These are phyloP conservation scores for Emys orbicularis DNA, from an alignment of 2,797 vertebrate species.

Conservation along the genomic window DNA sequence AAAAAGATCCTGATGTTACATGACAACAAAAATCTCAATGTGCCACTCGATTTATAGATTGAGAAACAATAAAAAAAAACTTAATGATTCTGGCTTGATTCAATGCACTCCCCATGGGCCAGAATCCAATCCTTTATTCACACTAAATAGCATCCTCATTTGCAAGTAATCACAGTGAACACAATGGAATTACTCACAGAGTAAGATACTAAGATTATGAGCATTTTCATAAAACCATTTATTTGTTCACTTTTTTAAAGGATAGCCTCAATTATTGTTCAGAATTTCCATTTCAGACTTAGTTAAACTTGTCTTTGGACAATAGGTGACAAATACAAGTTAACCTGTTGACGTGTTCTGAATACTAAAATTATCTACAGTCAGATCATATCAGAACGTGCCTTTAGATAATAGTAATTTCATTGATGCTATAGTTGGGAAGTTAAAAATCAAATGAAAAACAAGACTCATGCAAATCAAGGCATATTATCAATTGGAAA, in stretches of 20 bases:
- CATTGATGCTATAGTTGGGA: background rate
- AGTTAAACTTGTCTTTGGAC: background rate
- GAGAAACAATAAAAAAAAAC: background rate
- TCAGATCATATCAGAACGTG: background rate
- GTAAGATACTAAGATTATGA: background rate
- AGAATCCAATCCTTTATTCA: background rate
- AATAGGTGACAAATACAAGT: background rate
- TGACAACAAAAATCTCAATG: constrained; percentile 15
- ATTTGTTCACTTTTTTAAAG: background rate
- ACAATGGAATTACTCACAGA: background rate
- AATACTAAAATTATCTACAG: background rate
- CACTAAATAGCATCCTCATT: background rate
- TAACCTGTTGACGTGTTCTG: background rate
- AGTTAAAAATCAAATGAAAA: background rate
- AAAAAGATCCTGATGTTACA: constrained; percentile 55
- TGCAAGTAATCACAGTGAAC: background rate
- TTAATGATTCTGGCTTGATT: background rate
- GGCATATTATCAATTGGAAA: background rate
- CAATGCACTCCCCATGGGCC: background rate
- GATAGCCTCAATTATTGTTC: background rate
- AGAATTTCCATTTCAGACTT: background rate
- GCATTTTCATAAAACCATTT: background rate
- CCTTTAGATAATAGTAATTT: background rate
- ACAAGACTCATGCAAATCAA: background rate
- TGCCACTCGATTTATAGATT: background rate